Evolutionary conservation across 2,113 vertebrate species (phyloP), one percentile per base, ranked within the genome.

Genomic region (Malurus melanocephalus): DNA sequence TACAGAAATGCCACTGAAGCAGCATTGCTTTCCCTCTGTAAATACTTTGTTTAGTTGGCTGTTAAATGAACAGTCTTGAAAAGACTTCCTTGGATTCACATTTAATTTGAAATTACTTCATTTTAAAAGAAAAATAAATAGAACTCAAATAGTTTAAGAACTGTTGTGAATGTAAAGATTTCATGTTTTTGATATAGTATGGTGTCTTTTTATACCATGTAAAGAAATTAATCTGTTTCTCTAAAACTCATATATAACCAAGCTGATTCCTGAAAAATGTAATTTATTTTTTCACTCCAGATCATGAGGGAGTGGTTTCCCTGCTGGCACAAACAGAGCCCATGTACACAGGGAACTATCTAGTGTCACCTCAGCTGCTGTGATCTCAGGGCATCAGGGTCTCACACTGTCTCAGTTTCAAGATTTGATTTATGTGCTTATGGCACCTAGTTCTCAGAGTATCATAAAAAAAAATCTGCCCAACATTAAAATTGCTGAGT

Each of bases 381-480:
- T 75, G 51, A 84, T 75, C 53, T 64, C 68, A 60, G 69, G 42
- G 32, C 69, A 85, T 77, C 73, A 59, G 82, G 35, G 71, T 48
- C 49, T 87, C 71, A 59, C 78, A 57, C 62, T 90, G 35, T 89
- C 91, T 95, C 64, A 2, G 64, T 93, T 95, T 95, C 92, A 87
- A 82, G 78, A 76, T 88, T 46, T 95, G 92, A 94, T 95, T 95
- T 87, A 94, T 85, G 78, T 69, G 46, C 81, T 79, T 53, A 83
- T 71, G 79, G 7, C 93, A 93, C 81, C 85, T 94, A 82, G 67
- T 91, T 93, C 91, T 89, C 72, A 52, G 27, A 69, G 79, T 59
- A 82, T 89, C 35, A 2, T 82, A 15, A 85, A 90, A 94, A 90
- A 94, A 94, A 92, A 24, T 2, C 27, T 24, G 3, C 35, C 79